Evolutionary conservation across 2,113 vertebrate species (phyloP).

Genomic region (Grantiella picta): DNA sequence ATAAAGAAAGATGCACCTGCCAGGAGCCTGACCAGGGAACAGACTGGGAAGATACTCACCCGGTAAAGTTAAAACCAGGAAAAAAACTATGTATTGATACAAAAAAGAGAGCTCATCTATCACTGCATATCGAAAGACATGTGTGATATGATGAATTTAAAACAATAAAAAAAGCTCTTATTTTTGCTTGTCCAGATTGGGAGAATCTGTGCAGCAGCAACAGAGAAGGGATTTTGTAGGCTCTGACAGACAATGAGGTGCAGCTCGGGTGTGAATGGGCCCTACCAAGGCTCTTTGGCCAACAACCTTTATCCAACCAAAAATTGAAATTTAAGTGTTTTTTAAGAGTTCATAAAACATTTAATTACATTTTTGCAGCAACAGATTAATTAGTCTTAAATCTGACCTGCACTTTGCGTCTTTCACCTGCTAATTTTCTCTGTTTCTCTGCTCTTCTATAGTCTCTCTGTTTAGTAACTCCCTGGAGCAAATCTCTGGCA

Average conservation of each 20-base stretch:
- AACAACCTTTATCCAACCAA: not conserved
- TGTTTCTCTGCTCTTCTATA: not conserved
- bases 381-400: not conserved
- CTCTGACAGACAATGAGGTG: not conserved
- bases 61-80: not conserved
- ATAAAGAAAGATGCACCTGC: slow-evolving; percentile 66
- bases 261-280: not conserved
- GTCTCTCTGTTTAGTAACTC: not conserved
- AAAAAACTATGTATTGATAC: not conserved
- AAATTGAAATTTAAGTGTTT: not conserved
- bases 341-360: not conserved
- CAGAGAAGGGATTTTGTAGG: not conserved
- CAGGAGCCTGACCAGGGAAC: not conserved
- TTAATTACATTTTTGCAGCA: not conserved
- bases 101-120: slow-evolving; percentile 5
- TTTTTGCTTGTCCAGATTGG: not conserved
- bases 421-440: not conserved
- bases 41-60: not conserved
- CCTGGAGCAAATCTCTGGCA: not conserved
- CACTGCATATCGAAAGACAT: not conserved
- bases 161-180: not conserved
- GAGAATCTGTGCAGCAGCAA: not conserved
- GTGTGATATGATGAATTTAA: slow-evolving; percentile 17
- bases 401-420: not conserved
- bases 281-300: not conserved